These are phyloP conservation scores for Crotalus helleri DNA, from an alignment of 2,113 vertebrate genomes.

Conservation along the genomic window DNA sequence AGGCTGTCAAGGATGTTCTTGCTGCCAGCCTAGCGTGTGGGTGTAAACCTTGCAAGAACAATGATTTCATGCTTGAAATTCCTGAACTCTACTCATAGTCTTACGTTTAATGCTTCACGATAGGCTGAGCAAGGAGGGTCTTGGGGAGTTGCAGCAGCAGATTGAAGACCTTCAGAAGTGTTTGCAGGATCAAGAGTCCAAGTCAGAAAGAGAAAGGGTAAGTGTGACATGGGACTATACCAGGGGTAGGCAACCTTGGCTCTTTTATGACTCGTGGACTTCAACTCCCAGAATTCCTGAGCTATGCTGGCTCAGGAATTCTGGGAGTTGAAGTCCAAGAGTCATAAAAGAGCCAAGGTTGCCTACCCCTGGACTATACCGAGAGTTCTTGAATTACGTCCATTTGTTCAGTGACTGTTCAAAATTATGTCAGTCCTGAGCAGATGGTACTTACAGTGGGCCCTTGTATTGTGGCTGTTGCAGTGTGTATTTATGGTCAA, in stretches of 20 bases:
- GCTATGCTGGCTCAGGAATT: too few species aligned
- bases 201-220: slow-evolving; percentile 86
- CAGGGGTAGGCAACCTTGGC: too few species aligned
- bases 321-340: too few species aligned
- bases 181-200: slow-evolving; percentile 87
- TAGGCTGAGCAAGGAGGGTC: slow-evolving; percentile 81
- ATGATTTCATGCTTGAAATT: not conserved
- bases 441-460: not conserved
- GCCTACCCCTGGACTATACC: not conserved
- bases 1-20: not conserved
- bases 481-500: not conserved
- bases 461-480: not conserved
- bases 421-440: not conserved
- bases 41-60: not conserved
- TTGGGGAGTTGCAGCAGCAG: slow-evolving; percentile 87
- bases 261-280: too few species aligned
- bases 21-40: not conserved
- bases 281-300: too few species aligned
- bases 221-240: slow-evolving; percentile 13
- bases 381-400: not conserved
- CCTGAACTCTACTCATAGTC: not conserved
- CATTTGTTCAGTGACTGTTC: not conserved
- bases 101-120: not conserved
- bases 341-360: too few species aligned
- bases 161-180: slow-evolving; percentile 93